phyloP scores from a whole-genome alignment of 23 tunicate genomes.

The Ciona savignyi region DNA sequence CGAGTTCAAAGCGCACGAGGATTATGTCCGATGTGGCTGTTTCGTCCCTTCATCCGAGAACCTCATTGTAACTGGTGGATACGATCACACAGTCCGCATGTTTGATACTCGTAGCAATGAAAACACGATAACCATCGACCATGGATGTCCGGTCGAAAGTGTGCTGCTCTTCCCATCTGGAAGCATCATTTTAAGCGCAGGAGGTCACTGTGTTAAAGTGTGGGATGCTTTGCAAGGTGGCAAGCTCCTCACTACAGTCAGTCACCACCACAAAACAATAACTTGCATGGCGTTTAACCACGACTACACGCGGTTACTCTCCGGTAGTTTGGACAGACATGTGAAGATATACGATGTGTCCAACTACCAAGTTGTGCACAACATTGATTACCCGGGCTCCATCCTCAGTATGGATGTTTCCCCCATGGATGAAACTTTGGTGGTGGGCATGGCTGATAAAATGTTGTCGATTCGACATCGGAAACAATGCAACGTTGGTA shows the following conservation, averaged over 20 bases:
- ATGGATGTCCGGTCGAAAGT: slow-evolving; percentile 76
- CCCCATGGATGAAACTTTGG: slow-evolving; percentile 59
- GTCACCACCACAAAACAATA: slow-evolving; percentile 79
- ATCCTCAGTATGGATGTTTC: slow-evolving; percentile 62
- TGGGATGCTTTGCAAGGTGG: slow-evolving; percentile 92
- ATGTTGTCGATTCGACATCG: slow-evolving; percentile 68
- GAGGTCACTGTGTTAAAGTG: slow-evolving; percentile 68
- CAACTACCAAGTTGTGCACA: slow-evolving; percentile 68
- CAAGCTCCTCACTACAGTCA: slow-evolving; percentile 53
- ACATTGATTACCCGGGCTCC: slow-evolving; percentile 59
- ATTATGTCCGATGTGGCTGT: slow-evolving; percentile 64
- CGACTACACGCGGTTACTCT: slow-evolving; percentile 63
- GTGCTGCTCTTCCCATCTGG: slow-evolving; percentile 73
- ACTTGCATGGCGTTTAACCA: slow-evolving; percentile 80
- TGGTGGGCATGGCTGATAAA: slow-evolving; percentile 85
- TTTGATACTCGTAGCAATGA: slow-evolving; percentile 60
- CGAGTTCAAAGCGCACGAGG: slow-evolving; percentile 48
- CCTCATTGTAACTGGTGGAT: slow-evolving; percentile 70
- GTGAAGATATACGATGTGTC: slow-evolving; percentile 68
- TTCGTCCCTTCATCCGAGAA: slow-evolving; percentile 15
- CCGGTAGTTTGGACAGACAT: slow-evolving; percentile 73
- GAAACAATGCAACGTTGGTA: slow-evolving; percentile 13
- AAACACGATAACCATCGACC: slow-evolving; percentile 33
- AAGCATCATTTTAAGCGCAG: slow-evolving; percentile 63
- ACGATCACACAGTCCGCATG: slow-evolving; percentile 68